phyloP scores from a whole-genome alignment of 2,113 vertebrate genomes.

The Tauraco erythrolophus region DNA sequence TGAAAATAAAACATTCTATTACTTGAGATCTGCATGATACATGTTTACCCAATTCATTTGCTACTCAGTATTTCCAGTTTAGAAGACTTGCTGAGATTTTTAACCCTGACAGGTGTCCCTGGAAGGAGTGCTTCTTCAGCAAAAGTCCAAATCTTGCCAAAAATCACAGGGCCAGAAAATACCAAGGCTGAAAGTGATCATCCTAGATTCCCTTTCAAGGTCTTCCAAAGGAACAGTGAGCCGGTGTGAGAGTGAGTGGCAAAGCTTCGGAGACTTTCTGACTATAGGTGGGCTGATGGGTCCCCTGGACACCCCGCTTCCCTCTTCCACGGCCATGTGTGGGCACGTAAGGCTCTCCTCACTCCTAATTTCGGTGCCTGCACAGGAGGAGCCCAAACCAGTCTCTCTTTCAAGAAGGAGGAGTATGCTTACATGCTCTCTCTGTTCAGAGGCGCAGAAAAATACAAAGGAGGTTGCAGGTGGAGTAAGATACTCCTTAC shows the following conservation, averaged over 20 bases:
- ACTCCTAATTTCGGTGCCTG: background rate
- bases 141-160: background rate
- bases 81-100: background rate
- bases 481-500: background rate
- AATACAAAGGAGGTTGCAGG: background rate
- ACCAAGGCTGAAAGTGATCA: background rate
- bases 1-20: background rate
- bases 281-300: background rate
- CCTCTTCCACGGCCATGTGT: background rate
- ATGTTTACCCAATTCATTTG: background rate
- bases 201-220: background rate
- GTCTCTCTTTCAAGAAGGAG: background rate
- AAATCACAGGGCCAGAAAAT: background rate
- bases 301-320: background rate
- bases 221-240: background rate
- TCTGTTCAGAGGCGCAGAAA: background rate
- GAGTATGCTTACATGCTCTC: background rate
- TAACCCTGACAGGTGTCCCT: background rate
- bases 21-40: background rate
- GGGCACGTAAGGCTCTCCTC: fast-evolving
- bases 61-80: background rate
- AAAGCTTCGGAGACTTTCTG: background rate
- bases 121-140: background rate
- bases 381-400: background rate
- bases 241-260: background rate